Percentiles rank a stretch among this genome's conserved stretches.
These are phyloP conservation scores for Iselma pallidipennis DNA, from an alignment of 2,888 invertebrate genomes.

Conservation along the genomic window DNA sequence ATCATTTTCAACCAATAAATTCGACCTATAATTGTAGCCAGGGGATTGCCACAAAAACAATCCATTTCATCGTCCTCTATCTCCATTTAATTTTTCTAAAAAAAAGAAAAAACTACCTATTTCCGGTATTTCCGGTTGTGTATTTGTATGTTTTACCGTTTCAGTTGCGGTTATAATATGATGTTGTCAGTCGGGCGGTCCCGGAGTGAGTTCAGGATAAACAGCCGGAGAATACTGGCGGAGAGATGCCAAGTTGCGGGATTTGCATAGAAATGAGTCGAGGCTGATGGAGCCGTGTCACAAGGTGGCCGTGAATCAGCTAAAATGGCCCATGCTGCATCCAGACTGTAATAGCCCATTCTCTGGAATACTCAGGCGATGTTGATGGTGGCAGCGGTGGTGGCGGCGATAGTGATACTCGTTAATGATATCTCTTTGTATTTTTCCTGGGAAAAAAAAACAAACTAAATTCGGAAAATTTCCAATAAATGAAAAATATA, in stretches of 20 bases:
- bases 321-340: slow-evolving; percentile 37
- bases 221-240: slow-evolving; percentile 10
- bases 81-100: slow-evolving; percentile 36
- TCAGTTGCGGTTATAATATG: neutral
- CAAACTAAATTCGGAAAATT: too few relatives aligned
- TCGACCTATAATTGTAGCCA: slow-evolving; percentile 37
- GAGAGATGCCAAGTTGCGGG: slow-evolving; percentile 25
- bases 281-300: slow-evolving; percentile 56
- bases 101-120: slow-evolving; percentile 22
- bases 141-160: slow-evolving; percentile 3
- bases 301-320: slow-evolving; percentile 56
- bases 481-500: too few relatives aligned
- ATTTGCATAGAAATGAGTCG: slow-evolving; percentile 56
- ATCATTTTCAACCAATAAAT: slow-evolving; percentile 37
- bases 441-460: neutral
- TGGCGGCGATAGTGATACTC: slow-evolving; percentile 21
- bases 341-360: slow-evolving; percentile 28
- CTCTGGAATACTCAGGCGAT: slow-evolving; percentile 22
- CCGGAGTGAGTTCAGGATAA: slow-evolving; percentile 12
- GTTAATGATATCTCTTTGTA: slow-evolving; percentile 18
- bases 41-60: too few relatives aligned
- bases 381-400: slow-evolving; percentile 9
- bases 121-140: slow-evolving; percentile 4
- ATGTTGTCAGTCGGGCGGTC: slow-evolving; percentile 3
- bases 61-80: too few relatives aligned